These are phyloP conservation scores for Andrena marginata DNA, from an alignment of 2,888 invertebrate genomes.

Conservation along the genomic window DNA sequence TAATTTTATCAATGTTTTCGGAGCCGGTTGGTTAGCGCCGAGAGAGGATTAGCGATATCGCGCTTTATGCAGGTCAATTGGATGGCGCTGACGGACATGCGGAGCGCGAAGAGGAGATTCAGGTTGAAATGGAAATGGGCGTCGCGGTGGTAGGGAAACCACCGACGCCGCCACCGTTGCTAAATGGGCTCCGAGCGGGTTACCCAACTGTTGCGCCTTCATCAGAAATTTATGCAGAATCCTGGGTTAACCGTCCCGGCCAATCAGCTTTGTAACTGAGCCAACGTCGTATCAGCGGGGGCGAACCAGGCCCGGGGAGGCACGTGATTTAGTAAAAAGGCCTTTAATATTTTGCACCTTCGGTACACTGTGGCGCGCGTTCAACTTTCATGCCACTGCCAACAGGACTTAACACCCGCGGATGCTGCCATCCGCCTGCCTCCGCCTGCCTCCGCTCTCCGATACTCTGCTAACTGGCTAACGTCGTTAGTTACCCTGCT, in stretches of 20 bases:
- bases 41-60: constrained; percentile 62
- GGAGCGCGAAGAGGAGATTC: constrained; percentile 69
- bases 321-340: constrained; percentile 73
- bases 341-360: constrained; percentile 75
- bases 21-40: constrained; percentile 6
- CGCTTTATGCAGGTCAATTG: constrained; percentile 65
- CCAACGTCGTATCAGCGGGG: constrained; percentile 68
- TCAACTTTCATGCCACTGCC: constrained; percentile 11
- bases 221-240: constrained; percentile 82
- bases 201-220: constrained; percentile 83
- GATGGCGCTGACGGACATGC: constrained; percentile 61
- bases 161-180: constrained; percentile 65
- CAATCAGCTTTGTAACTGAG: constrained; percentile 79
- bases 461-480: neutral
- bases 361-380: constrained; percentile 9
- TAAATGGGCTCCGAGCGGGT: constrained; percentile 76
- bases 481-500: neutral
- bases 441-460: neutral
- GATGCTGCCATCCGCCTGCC: neutral
- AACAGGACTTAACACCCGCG: constrained; percentile 2
- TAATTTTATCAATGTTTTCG: constrained; percentile 32
- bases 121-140: constrained; percentile 71
- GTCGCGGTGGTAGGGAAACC: constrained; percentile 60
- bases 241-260: constrained; percentile 77
- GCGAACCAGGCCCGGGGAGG: constrained; percentile 53